Evolutionary conservation across 2,888 invertebrate genomes (phyloP), one percentile per base, ranked within the genome.

Genomic region (Ormyrus thymus): DNA sequence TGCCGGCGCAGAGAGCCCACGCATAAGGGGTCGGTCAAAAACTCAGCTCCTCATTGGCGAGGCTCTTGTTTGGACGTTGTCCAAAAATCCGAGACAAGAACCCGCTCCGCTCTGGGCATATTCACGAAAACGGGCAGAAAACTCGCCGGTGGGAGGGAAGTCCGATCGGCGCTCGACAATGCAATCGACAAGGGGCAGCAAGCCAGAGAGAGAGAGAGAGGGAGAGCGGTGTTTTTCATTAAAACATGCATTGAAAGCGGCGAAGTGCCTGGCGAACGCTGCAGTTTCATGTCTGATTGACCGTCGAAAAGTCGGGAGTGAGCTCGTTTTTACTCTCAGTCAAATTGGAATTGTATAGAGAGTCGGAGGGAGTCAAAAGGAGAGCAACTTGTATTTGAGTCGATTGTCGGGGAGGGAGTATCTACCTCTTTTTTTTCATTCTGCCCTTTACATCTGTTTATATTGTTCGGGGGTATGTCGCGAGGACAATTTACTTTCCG

Each of bases 321-420:
- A 64, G 69, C 68, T 70, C 78, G 77, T 80, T 81, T 76, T 65
- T 81, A 81, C 83, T 29, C 82, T 56, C 62, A 79, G 84, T 85
- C 86, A 87, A 88, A 88, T 88, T 88, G 88, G 87, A 86, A 89
- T 88, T 87, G 75, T 29, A 29, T 29, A 29, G 29, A 29, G 29
- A 29, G 29, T 62, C 58, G n/a, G 11, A 51, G 84, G 83, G 85
- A 84, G 85, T 86, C 85, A 86, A 88, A 88, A 88, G 87, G 87
- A 88, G 86, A 85, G 86, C 87, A 87, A 87, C 87, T 88, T 87
- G 86, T 87, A 87, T 87, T 86, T 86, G 86, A 86, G 86, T 86
- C 86, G 87, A 88, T 87, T 87, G 87, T 87, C 64, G 82, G 84
- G 61, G 29, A 29, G 29, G 29, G 29, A 29, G 29, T 29, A 29